Conservation (phyloP, 2,797 vertebrate species). For the Gallinago stenura region DNA sequence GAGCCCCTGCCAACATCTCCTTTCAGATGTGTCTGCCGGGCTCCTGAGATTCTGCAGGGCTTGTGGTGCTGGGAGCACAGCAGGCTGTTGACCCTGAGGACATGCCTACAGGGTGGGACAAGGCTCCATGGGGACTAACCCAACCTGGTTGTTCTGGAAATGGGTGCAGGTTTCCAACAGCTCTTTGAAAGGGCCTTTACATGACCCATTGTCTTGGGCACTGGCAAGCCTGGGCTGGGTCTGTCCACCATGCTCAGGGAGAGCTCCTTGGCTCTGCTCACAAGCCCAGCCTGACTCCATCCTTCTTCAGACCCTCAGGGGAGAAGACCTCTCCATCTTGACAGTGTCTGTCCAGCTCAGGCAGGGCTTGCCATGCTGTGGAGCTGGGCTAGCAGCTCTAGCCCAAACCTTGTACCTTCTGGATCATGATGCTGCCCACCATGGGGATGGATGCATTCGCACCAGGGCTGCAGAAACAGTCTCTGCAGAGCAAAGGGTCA, state of each 20-base stretch:
- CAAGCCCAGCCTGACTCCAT: background rate
- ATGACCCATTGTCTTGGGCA: fast-evolving
- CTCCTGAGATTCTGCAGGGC: background rate
- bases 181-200: background rate
- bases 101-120: fast-evolving
- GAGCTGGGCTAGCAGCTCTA: background rate
- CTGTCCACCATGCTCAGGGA: background rate
- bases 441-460: fast-evolving
- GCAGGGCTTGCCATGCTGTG: fast-evolving
- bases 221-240: too few relatives aligned
- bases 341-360: background rate
- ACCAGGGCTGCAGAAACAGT: background rate
- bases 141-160: background rate
- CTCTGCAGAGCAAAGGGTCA: background rate
- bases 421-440: background rate
- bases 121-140: fast-evolving
- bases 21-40: fast-evolving
- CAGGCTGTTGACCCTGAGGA: background rate
- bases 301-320: background rate
- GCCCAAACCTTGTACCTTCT: background rate
- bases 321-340: background rate
- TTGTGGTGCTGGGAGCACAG: background rate
- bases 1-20: too few relatives aligned
- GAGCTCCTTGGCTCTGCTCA: background rate
- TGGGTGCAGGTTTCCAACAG: fast-evolving